phyloP scores from a whole-genome alignment of 1,140 invertebrate genomes.

The Drosophila persimilis region DNA sequence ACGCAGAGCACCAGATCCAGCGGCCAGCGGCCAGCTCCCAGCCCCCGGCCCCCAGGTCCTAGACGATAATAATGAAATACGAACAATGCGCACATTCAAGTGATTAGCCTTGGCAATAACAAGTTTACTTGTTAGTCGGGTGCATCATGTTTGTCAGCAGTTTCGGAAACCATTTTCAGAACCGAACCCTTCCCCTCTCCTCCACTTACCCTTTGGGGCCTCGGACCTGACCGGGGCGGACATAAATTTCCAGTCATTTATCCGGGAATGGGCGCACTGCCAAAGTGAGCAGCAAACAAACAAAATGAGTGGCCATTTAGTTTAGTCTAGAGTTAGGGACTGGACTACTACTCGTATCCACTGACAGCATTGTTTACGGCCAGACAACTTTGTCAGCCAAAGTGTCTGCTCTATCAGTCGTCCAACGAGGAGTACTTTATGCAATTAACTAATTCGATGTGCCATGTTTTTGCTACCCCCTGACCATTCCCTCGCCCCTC shows the following conservation, averaged over 20 bases:
- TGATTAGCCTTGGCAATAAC: conserved; percentile 64
- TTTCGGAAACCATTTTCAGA: conserved; percentile 9
- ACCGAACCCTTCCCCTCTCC: neutral
- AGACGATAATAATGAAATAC: conserved; percentile 28
- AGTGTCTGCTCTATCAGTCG: conserved; percentile 45
- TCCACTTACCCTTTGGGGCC: neutral
- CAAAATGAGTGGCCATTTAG: conserved; percentile 65
- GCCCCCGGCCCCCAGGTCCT: no score
- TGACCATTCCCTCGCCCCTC: no score
- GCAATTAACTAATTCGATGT: conserved; percentile 75
- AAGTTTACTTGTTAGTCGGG: conserved; percentile 40
- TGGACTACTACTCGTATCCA: neutral
- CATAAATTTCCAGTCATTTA: conserved; percentile 72
- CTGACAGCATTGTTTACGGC: conserved; percentile 58
- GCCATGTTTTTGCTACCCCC: conserved; percentile 42
- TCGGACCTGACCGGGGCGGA: neutral
- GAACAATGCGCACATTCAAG: conserved; percentile 51
- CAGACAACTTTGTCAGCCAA: conserved; percentile 63
- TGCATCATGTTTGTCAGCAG: conserved; percentile 57
- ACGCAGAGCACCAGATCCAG: neutral
- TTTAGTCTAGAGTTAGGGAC: conserved; percentile 53
- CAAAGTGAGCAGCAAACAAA: conserved; percentile 65
- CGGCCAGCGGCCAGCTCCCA: no score
- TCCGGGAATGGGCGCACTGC: conserved; percentile 54
- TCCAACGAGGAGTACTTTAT: conserved; percentile 48